Evolutionary conservation across 2,113 vertebrate species (phyloP).

Genomic region (Genyomyrus donnyi): DNA sequence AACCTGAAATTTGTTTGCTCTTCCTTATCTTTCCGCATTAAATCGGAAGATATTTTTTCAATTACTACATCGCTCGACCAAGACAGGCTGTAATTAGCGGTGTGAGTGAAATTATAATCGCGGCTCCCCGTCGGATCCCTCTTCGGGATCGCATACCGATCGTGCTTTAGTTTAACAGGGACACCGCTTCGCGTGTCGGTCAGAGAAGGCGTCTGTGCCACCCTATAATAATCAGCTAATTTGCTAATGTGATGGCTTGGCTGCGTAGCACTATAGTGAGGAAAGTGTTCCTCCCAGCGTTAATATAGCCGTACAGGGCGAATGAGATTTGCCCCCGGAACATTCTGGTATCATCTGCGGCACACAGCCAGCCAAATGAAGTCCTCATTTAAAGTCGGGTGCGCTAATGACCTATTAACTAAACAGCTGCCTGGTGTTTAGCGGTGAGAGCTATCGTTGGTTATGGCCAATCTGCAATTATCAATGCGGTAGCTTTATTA

Average conservation of each 20-base stretch:
- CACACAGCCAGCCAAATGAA: neutral
- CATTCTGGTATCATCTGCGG: neutral
- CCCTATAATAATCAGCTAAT: conserved; percentile 22
- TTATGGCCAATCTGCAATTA: neutral
- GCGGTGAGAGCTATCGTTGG: neutral
- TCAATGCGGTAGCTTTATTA: neutral
- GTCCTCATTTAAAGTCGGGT: neutral
- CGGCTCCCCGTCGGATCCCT: neutral
- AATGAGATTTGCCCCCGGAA: neutral
- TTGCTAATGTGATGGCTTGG: conserved; percentile 4
- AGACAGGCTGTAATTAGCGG: neutral
- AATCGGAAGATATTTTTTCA: neutral
- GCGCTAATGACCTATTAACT: neutral
- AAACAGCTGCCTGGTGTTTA: neutral
- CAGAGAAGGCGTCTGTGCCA: conserved; percentile 17
- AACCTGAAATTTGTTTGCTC: neutral
- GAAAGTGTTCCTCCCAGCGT: neutral
- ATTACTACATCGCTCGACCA: neutral
- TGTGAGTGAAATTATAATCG: conserved; percentile 2
- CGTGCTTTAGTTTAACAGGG: conserved; percentile 17
- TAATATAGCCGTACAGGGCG: neutral
- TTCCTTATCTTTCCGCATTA: neutral
- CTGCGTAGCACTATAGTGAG: neutral
- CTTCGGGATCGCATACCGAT: neutral
- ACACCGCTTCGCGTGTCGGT: conserved; percentile 23